These are phyloP conservation scores for Tragelaphus scriptus DNA, from an alignment of 2,113 vertebrate species.

Conservation along the genomic window DNA sequence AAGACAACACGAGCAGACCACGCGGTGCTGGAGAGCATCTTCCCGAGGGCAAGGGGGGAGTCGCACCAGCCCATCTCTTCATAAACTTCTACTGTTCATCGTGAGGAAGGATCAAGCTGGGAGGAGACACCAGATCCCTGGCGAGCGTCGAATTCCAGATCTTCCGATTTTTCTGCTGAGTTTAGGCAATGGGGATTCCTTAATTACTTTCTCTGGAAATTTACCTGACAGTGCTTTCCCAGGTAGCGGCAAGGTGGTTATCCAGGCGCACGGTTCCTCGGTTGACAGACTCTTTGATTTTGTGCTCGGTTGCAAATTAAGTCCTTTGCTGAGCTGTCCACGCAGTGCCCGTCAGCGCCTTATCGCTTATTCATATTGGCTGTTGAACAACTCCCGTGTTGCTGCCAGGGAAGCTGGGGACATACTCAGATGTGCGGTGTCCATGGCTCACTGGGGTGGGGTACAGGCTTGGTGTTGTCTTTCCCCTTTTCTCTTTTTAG, in stretches of 20 bases:
- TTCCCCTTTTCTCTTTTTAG: not conserved
- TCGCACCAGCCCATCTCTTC: not conserved
- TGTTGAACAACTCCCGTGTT: not conserved
- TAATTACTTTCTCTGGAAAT: constrained; percentile 84
- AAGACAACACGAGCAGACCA: constrained; percentile 18
- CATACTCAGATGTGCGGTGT: constrained; percentile 37
- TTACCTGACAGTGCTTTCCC: constrained; percentile 75
- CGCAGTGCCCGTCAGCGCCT: constrained; percentile 65
- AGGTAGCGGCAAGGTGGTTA: constrained; percentile 66
- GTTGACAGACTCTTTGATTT: constrained; percentile 80
- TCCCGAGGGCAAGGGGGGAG: constrained; percentile 23
- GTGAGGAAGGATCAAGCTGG: constrained; percentile 61
- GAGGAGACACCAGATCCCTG: constrained; percentile 68
- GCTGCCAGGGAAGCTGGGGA: not conserved
- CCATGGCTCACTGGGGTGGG: constrained; percentile 17
- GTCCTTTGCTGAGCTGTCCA: constrained; percentile 76
- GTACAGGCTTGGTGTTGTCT: not conserved
- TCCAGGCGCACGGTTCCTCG: constrained; percentile 56
- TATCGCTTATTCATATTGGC: constrained; percentile 62
- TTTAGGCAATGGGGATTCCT: constrained; percentile 75
- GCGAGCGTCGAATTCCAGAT: constrained; percentile 68
- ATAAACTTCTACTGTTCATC: constrained; percentile 45
- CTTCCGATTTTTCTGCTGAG: constrained; percentile 69
- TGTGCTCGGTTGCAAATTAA: constrained; percentile 79
- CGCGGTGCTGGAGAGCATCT: constrained; percentile 21